These are phyloP conservation scores for Charaxes varanes DNA, from an alignment of 1,140 invertebrate genomes.

Conservation along the genomic window DNA sequence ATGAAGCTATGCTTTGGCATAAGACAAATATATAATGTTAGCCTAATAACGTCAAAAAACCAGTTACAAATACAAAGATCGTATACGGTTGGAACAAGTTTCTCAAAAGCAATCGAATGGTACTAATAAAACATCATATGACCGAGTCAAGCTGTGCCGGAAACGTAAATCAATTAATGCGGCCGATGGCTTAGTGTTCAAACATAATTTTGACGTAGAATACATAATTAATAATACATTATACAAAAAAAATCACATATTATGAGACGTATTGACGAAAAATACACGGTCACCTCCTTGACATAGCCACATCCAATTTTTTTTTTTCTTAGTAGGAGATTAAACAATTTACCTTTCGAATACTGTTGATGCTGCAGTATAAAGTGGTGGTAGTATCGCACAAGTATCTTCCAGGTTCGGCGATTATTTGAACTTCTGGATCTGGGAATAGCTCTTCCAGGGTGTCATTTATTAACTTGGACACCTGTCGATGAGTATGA, in stretches of 20 bases:
- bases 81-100: constrained; percentile 14
- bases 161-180: constrained; percentile 2
- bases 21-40: background rate
- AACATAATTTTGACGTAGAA: no score
- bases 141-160: background rate
- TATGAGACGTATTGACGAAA: no score
- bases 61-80: background rate
- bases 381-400: constrained; percentile 28
- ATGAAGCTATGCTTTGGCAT: background rate
- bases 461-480: constrained; percentile 24
- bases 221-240: no score
- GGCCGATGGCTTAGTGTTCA: no score
- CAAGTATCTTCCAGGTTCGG: constrained; percentile 28
- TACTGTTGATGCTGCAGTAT: constrained; percentile 32
- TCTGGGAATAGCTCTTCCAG: constrained; percentile 33
- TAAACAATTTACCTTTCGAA: constrained; percentile 27
- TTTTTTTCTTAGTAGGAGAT: no score
- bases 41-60: background rate
- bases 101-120: background rate
- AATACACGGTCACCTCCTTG: no score
- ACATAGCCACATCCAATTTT: no score
- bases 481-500: constrained; percentile 19
- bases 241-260: no score
- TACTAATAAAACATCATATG: constrained; percentile 1
- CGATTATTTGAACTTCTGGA: constrained; percentile 14